Conservation (phyloP, 2,113 vertebrate genomes). For the Scatophagus argus region DNA sequence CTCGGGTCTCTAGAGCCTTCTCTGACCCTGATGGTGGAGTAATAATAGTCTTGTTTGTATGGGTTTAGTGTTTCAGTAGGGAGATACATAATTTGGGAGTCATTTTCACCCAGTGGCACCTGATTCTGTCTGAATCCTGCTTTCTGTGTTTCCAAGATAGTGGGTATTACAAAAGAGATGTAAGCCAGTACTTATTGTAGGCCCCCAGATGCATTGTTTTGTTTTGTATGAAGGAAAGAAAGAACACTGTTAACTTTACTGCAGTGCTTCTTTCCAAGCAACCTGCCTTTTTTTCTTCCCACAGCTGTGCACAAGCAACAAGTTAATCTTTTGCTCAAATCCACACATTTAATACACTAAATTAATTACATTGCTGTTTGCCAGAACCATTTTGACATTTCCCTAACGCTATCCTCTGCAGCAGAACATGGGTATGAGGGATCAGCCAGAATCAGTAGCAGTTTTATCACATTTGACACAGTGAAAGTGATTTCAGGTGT, state of each 20-base stretch:
- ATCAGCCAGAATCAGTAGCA: neutral
- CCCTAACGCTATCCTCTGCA: neutral
- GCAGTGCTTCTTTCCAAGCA: neutral
- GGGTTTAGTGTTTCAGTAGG: slow-evolving; percentile 15
- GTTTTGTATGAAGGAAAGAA: neutral
- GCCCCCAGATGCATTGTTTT: slow-evolving; percentile 13
- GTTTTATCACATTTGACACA: neutral
- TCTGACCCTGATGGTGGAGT: slow-evolving; percentile 21
- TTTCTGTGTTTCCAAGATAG: slow-evolving; percentile 38
- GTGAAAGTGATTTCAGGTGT: neutral
- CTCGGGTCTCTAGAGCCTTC: neutral
- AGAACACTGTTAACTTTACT: neutral
- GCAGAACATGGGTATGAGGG: neutral
- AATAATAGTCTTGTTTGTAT: slow-evolving; percentile 53
- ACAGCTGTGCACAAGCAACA: slow-evolving; percentile 12
- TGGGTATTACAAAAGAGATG: slow-evolving; percentile 41
- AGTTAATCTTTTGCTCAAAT: slow-evolving; percentile 27
- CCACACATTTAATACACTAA: slow-evolving; percentile 3
- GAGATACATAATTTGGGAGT: slow-evolving; percentile 43
- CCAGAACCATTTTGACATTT: slow-evolving; percentile 11
- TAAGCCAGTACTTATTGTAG: slow-evolving; percentile 25
- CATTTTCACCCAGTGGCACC: slow-evolving; percentile 47
- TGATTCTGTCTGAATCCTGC: slow-evolving; percentile 42
- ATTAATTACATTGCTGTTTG: slow-evolving; percentile 10
- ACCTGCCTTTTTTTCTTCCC: neutral